Evolutionary conservation across 2,113 vertebrate genomes (phyloP), one percentile per base, ranked within the genome.

Genomic region (Galemys pyrenaicus): DNA sequence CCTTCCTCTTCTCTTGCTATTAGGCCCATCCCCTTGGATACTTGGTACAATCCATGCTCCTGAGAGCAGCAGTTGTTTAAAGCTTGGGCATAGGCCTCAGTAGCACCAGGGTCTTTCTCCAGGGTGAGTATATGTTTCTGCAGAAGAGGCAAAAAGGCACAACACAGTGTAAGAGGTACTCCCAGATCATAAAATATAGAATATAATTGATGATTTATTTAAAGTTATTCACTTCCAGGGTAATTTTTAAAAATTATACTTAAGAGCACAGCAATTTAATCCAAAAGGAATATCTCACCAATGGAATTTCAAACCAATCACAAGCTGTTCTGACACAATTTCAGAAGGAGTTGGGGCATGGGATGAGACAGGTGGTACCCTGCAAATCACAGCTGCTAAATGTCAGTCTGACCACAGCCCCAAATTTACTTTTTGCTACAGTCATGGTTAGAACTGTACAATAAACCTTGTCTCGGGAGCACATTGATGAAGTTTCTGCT

Each of bases 171-270:
- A 30, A 91, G 51, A 77, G 9, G 9, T 16, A 64, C 44, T 74
- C 22, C 26, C 2, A 62, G 51, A 10, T 77, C 60, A 30, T 30
- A 87, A 84, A 65, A 92, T 58, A 22, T 84, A 46, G 54, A 28
- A 79, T 17, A 16, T 73, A 84, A 74, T 51, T 71, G 78, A 88
- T 87, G 49, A 83, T 79, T 91, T 87, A 88, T 71, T 15, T 58
- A 94, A 88, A 46, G 46, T 65, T 28, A 13, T 67, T 88, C 78
- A 15, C 56, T 79, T 60, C 64, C 30, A 84, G 39, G 7, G 51
- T 87, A 77, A 71, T 77, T 91, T 91, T 75, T 68, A 94, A 91
- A 44, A 78, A 78, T 82, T 56, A 13, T 64, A 46, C 62, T 70
- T 82, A 83, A 49, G 37, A 91, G 62, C 79, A 49, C 6, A 65